These are phyloP conservation scores for Oceanodroma leucorhoa DNA, from an alignment of 2,797 vertebrate species.

Conservation along the genomic window DNA sequence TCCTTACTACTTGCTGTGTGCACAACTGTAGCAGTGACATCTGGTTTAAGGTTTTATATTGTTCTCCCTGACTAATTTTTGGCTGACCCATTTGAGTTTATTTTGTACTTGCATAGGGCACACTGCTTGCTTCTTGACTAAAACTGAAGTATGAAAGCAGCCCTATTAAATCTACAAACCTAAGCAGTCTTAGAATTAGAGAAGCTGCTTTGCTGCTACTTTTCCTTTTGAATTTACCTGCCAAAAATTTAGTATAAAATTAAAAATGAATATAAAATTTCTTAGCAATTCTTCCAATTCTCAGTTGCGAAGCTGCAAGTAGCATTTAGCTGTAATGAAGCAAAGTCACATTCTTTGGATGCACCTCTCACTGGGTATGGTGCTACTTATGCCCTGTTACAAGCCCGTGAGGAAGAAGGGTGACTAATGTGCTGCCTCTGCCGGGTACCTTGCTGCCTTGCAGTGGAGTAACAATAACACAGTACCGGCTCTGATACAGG, in stretches of 20 bases:
- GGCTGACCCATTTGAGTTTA: background rate
- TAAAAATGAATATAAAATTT: background rate
- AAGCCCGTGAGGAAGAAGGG: accelerated
- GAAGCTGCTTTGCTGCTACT: background rate
- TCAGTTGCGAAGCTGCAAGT: background rate
- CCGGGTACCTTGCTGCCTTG: background rate
- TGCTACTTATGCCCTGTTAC: background rate
- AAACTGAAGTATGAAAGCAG: background rate
- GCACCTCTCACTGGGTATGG: accelerated
- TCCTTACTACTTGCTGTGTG: background rate
- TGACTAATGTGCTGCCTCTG: background rate
- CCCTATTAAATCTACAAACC: background rate
- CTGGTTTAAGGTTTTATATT: background rate
- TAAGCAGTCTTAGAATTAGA: background rate
- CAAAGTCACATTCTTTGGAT: background rate
- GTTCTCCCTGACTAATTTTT: background rate
- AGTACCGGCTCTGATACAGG: background rate
- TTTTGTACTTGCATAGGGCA: background rate
- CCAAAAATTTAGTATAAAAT: background rate
- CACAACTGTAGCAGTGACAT: background rate
- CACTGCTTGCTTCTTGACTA: background rate
- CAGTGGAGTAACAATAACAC: background rate
- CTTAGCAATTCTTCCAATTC: background rate
- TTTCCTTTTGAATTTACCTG: background rate
- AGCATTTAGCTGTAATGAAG: background rate